Evolutionary conservation across 2,797 vertebrate genomes (phyloP), one percentile per base, ranked within the genome.

Genomic region (Hydrolagus colliei): DNA sequence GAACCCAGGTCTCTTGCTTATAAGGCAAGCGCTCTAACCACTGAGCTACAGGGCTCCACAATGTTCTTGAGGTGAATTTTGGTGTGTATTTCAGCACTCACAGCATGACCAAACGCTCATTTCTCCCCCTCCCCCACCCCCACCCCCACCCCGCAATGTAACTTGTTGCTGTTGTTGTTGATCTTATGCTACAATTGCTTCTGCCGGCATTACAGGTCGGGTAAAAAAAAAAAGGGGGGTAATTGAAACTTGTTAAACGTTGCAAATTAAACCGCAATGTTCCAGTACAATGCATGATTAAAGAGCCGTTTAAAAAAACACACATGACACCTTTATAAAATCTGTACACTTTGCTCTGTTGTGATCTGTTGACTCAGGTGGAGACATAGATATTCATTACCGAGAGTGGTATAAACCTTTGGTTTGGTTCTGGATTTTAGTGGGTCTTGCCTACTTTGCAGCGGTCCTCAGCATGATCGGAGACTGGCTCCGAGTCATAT

Each of bases 341-440:
- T 73, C 12, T 52, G 32, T 68, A 1, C 52, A 74, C 62, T 86
- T 61, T 72, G 85, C 71, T 87, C 72, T 10, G 32, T 65, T 71
- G 14, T 87, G 10, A 14, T 65, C 78, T 80, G 63, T 90, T 90
- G 85, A 91, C 92, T 87, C 89, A 99, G 98, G 98, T 89, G 97
- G 97, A 87, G 94, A 98, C 88, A 91, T 94, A 71, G 92, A 89
- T 85, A 98, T 97, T 76, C 92, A 94, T 52, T 99, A 99, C 86
- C 95, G 89, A 89, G 94, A 96, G 76, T 99, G 98, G 98, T 99
- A 99, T 89, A 98, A 98, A 88, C 98, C 98, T 2, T 91, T 99
- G 86, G 98, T 99, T 85, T 99, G 97, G 97, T 99, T 99, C 91
- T 99, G 98, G 98, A 99, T 99, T 90, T 92, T 99, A 84, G 96